Base-by-base conservation (phyloP, 2,113 vertebrate genomes). In the Cyprichromis sp. region DNA sequence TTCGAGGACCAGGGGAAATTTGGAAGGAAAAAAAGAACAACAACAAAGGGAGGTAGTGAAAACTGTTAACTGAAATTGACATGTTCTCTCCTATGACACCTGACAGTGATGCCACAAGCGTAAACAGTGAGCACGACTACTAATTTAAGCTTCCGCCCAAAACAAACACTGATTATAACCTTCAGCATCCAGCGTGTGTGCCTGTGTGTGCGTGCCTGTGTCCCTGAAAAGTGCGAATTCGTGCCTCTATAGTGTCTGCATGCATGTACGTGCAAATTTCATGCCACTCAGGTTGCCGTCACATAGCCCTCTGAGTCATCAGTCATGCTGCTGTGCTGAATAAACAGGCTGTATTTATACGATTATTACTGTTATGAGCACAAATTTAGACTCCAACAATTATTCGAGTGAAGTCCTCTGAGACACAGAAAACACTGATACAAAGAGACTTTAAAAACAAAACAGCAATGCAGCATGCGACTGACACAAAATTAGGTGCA, bases 291-390 rank as follows among this genome's bases (percentile, higher is more conserved):
- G 68, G 24, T 78, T 87, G 83, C 55, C 4, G 5, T 90, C 31
- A 47, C 36, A 50, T 14, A 79, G 52, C 54, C 45, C 87, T 82
- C 13, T 66, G 93, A 91, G 85, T 93, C 88, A 89, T 91, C 82
- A 91, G 53, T 66, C 26, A 54, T 40, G 88, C 87, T 40, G 80
- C 57, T 71, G 34, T 81, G 78, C 89, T 90, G 90, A 91, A 94
- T 93, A 92, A 90, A 91, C 55, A 91, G 8, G 26, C 68, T 88
- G 90, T 90, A 92, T 92, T 91, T 91, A 91, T 53, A 87, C 82
- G 85, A 61, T 89, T 80, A 87, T 87, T 89, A 84, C 47, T 81
- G 89, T 85, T 87, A 47, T 73, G 78, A 87, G 84, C 85, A 73
- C 45, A 61, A 68, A 55, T 88, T 89, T 82, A 57, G 86, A 80